These are phyloP conservation scores for Pygocentrus nattereri DNA, from an alignment of 2,797 vertebrate genomes.

Conservation along the genomic window DNA sequence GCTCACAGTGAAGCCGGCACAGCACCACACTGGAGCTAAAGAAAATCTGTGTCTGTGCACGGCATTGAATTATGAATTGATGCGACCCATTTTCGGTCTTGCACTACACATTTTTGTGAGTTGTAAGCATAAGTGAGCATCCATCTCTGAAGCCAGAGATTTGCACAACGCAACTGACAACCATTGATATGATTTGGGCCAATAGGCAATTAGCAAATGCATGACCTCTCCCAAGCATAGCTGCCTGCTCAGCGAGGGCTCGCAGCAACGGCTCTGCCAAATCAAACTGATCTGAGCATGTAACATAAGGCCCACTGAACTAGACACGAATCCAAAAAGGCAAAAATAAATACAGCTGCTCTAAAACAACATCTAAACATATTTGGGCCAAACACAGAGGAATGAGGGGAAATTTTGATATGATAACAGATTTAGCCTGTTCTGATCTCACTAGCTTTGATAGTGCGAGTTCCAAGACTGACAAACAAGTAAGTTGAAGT, in stretches of 20 bases:
- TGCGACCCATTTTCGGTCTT: conserved; percentile 50
- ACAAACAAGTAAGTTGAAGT: conserved; percentile 16
- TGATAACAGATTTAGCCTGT: neutral
- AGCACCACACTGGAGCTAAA: conserved; percentile 12
- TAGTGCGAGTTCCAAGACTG: neutral
- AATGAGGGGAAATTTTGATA: neutral
- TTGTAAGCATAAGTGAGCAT: conserved; percentile 35
- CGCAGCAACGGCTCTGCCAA: conserved; percentile 35
- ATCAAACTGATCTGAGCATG: conserved; percentile 27
- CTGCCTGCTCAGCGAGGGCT: conserved; percentile 29
- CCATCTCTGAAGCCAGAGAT: conserved; percentile 37
- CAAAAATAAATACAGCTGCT: conserved; percentile 24
- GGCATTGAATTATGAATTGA: conserved; percentile 33
- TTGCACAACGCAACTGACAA: conserved; percentile 44
- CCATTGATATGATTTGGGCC: conserved; percentile 52
- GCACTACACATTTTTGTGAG: conserved; percentile 37
- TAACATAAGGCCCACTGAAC: conserved; percentile 38
- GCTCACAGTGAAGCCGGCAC: conserved; percentile 28
- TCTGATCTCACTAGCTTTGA: neutral
- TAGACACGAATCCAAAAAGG: conserved; percentile 10
- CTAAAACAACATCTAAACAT: conserved; percentile 12
- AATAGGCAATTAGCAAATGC: conserved; percentile 55
- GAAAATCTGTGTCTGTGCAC: conserved; percentile 8
- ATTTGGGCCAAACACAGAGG: conserved; percentile 5
- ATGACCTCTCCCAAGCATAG: conserved; percentile 39